Base-by-base conservation (phyloP, 2,888 invertebrate genomes). In the Cremastinae sp. region DNA sequence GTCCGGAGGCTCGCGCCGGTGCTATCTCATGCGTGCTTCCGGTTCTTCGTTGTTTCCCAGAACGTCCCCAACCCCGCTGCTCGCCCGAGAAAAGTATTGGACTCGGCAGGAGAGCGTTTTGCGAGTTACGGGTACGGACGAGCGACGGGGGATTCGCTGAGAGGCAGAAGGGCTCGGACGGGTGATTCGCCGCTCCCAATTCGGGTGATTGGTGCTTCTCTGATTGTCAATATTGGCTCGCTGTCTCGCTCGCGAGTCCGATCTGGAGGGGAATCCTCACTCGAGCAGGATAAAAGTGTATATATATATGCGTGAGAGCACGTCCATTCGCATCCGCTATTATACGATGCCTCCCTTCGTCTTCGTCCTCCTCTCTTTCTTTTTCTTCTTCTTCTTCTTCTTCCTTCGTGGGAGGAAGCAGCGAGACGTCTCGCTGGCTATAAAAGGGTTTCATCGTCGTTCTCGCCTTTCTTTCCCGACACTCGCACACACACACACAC, bases 21-120 rank as follows among this genome's bases (percentile, higher is more conserved):
- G 80, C 74, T 79, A 72, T 65, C 75, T 79, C 79, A 80, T 78
- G 80, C 80, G 79, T 80, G 75, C 71, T 79, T 80, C 80, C 80
- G 71, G 49, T 73, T 65, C 73, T 74, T 54, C 69, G 76, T 45
- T 36, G 64, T 65, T 70, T 74, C 69, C 69, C 73, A 74, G 70
- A 65, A 49, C 53, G 20, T 43, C 58, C 36, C 10, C 45, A 38
- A 18, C 36, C 22, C 12, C 10, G 28, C 34, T 53, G 12, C 16
- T 9, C 22, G 12, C 28, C 14, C 49, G 58, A 58, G 64, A 62
- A 74, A 64, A 70, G 36, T 58, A 36, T 16, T 41, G 62, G 22
- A 43, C 56, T 38, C 28, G 64, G 59, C 65, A 59, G 28, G 28
- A 59, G 59, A 64, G 72, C 53, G 38, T 64, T 64, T 64, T 22